Evolutionary conservation across 2,888 invertebrate genomes (phyloP).

Genomic region (Pseudococcus jackbeardsleyi): DNA sequence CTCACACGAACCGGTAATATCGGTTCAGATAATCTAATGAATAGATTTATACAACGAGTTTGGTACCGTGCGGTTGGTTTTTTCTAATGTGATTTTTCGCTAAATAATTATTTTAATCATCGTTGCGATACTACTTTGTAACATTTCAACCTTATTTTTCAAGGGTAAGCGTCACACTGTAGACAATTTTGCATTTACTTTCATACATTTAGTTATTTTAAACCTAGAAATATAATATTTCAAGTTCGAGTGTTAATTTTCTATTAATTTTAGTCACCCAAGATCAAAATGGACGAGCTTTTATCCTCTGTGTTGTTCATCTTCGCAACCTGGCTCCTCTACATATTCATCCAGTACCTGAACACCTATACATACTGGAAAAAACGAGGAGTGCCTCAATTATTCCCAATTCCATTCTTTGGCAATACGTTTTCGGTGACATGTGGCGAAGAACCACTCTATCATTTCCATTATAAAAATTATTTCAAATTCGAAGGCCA

Average conservation of each 20-base stretch:
- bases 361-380: slow-evolving; percentile 53
- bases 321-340: neutral
- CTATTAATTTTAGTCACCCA: neutral
- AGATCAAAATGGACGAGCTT: neutral
- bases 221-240: neutral
- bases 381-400: slow-evolving; percentile 51
- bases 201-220: neutral
- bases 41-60: neutral
- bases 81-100: slow-evolving; percentile 12
- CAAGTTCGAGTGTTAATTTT: slow-evolving; percentile 1
- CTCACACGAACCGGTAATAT: slow-evolving; percentile 1
- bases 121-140: neutral
- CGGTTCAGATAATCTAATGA: slow-evolving; percentile 9
- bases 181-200: neutral
- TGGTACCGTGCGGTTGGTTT: neutral
- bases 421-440: slow-evolving; percentile 59
- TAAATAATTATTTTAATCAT: neutral
- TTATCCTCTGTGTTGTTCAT: slow-evolving; percentile 15
- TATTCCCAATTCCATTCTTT: slow-evolving; percentile 51
- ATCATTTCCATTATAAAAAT: slow-evolving; percentile 49
- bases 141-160: neutral
- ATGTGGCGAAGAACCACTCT: slow-evolving; percentile 56
- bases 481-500: slow-evolving; percentile 48
- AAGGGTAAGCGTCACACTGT: neutral
- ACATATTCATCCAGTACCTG: neutral